A percentile compares a stretch with the other conserved stretches of the same genome.
phyloP scores from a whole-genome alignment of 2,797 vertebrate genomes.

The Sparus aurata region DNA sequence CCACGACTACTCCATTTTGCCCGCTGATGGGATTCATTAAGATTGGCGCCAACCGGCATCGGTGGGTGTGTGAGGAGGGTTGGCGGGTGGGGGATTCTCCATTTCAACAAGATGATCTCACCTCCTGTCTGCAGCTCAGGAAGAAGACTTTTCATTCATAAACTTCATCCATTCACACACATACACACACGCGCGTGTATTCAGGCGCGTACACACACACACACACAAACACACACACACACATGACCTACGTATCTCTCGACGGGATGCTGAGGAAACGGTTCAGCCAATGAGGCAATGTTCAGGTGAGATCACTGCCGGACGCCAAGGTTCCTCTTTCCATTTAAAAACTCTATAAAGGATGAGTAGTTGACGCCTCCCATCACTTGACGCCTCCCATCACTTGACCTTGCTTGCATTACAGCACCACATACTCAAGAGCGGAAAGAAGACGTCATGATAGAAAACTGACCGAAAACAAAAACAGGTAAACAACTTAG shows the following conservation, averaged over 20 bases:
- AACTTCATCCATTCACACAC: constrained; percentile 70
- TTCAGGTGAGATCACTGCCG: constrained; percentile 79
- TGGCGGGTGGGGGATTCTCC: constrained; percentile 65
- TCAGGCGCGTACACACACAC: too few species aligned
- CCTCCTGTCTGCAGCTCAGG: constrained; percentile 76
- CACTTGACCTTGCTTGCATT: constrained; percentile 36
- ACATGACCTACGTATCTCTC: constrained; percentile 40
- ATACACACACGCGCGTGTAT: too few species aligned
- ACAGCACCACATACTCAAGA: constrained; percentile 1
- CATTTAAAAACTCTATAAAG: constrained; percentile 46
- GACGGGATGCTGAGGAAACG: constrained; percentile 59
- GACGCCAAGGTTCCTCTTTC: constrained; percentile 54
- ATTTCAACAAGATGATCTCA: constrained; percentile 84
- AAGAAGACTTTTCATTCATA: constrained; percentile 83
- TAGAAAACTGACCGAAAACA: neutral
- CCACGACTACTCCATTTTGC: constrained; percentile 46
- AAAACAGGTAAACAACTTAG: neutral
- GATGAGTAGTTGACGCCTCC: constrained; percentile 24
- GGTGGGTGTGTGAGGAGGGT: constrained; percentile 32
- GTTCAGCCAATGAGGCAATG: constrained; percentile 66
- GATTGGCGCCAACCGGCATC: constrained; percentile 72
- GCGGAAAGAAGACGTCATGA: constrained; percentile 19
- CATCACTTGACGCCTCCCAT: constrained; percentile 29
- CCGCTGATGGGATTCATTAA: constrained; percentile 71
- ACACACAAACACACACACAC: too few species aligned